Percentiles rank a stretch among this genome's conserved stretches.
Conservation (phyloP, 2,113 vertebrate species). For the Elaphurus davidianus region DNA sequence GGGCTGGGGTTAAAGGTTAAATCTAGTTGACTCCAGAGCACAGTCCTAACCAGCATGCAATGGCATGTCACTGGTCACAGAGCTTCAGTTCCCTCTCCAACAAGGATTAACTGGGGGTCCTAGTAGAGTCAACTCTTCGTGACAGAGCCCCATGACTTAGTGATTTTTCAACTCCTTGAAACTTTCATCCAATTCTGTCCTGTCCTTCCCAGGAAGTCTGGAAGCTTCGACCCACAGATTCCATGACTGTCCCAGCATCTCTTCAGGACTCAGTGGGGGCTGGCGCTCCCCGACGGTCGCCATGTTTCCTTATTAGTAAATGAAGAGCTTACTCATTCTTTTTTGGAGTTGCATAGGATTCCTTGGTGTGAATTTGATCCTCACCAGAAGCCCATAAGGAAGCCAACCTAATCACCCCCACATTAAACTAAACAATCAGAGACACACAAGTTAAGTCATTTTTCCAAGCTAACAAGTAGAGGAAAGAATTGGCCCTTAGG, state of each 20-base stretch:
- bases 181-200: too few species aligned
- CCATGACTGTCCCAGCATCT: too few species aligned
- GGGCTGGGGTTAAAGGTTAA: not conserved
- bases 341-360: not conserved
- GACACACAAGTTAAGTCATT: not conserved
- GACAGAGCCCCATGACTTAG: too few species aligned
- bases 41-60: not conserved
- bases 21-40: not conserved
- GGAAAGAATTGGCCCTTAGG: not conserved
- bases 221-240: too few species aligned
- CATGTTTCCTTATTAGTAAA: not conserved
- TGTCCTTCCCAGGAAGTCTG: too few species aligned
- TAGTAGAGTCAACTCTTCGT: not conserved
- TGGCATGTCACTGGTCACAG: not conserved
- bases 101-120: not conserved
- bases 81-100: not conserved
- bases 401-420: not conserved
- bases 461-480: not conserved
- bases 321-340: not conserved
- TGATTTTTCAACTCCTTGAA: too few species aligned
- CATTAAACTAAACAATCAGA: not conserved
- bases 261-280: too few species aligned
- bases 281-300: fast-evolving
- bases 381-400: not conserved
- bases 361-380: not conserved